Evolutionary conservation across 2,113 vertebrate genomes (phyloP).

Genomic region (Pholis gunnellus): DNA sequence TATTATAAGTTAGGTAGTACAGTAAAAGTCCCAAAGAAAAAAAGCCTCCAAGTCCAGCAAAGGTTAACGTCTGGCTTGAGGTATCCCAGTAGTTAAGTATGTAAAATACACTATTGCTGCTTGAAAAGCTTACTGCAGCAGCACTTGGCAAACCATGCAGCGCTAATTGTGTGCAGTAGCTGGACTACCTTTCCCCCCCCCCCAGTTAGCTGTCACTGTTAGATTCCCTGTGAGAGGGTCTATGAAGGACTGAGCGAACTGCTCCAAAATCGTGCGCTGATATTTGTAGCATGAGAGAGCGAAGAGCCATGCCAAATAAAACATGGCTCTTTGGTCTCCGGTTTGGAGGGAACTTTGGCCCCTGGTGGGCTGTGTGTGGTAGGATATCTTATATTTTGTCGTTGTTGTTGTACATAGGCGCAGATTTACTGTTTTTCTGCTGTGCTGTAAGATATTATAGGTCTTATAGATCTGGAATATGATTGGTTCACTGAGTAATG

Average conservation of each 20-base stretch:
- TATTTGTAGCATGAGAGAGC: slow-evolving; percentile 77
- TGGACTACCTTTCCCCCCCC: slow-evolving; percentile 67
- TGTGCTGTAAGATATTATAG: slow-evolving; percentile 78
- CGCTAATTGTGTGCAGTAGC: slow-evolving; percentile 64
- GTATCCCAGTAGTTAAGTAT: background rate
- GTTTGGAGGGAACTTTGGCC: slow-evolving; percentile 81
- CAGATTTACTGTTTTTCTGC: slow-evolving; percentile 76
- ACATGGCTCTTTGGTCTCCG: slow-evolving; percentile 80
- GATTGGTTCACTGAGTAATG: slow-evolving; percentile 59
- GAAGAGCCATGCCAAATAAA: slow-evolving; percentile 76
- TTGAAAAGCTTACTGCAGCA: slow-evolving; percentile 19
- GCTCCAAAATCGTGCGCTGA: slow-evolving; percentile 71
- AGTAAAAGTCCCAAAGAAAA: slow-evolving; percentile 10
- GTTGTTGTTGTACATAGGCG: slow-evolving; percentile 60
- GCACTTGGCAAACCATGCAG: slow-evolving; percentile 31
- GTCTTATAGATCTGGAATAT: slow-evolving; percentile 86
- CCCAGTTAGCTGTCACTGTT: slow-evolving; percentile 66
- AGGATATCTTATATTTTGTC: slow-evolving; percentile 70
- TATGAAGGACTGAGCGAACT: slow-evolving; percentile 62
- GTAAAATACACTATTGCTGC: slow-evolving; percentile 16
- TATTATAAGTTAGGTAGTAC: slow-evolving; percentile 8
- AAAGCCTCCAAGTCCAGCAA: background rate
- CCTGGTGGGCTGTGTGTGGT: slow-evolving; percentile 81
- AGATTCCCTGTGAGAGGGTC: slow-evolving; percentile 55
- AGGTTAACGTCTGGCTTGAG: background rate